Evolutionary conservation across 2,888 invertebrate genomes (phyloP).

Genomic region (Nipponacmea schrenckii): DNA sequence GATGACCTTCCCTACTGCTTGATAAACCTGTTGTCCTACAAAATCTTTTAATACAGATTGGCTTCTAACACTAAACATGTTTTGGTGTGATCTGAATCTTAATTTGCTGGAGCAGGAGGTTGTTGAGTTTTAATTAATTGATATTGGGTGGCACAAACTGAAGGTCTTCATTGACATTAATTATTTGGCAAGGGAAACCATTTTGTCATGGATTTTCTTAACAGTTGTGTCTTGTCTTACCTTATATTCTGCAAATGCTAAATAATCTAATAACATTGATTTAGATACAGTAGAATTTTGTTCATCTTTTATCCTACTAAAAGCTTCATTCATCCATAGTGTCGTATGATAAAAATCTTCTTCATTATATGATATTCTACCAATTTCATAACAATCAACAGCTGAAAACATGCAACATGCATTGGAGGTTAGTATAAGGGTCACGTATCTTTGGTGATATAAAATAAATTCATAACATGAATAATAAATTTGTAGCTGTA

Average conservation of each 20-base stretch:
- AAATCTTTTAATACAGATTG: too few species aligned
- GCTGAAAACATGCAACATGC: conserved; percentile 71
- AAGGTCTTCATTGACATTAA: too few species aligned
- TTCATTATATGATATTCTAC: conserved; percentile 90
- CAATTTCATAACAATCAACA: conserved; percentile 95
- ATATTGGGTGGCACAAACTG: too few species aligned
- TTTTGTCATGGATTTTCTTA: neutral
- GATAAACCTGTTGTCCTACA: too few species aligned
- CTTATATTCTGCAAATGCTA: conserved; percentile 89
- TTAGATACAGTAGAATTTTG: conserved; percentile 72
- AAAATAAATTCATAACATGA: too few species aligned
- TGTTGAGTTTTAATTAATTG: too few species aligned
- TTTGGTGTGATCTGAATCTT: too few species aligned
- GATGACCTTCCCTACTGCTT: too few species aligned
- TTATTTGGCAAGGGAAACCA: neutral
- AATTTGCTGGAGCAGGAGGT: too few species aligned
- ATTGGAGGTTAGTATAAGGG: neutral
- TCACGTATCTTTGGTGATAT: too few species aligned
- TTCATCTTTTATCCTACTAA: conserved; percentile 76
- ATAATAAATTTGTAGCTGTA: neutral
- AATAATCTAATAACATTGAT: conserved; percentile 90
- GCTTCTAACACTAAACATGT: too few species aligned
- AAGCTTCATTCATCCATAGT: conserved; percentile 94
- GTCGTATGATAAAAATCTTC: conserved; percentile 92
- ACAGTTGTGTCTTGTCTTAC: conserved; percentile 35